Evolutionary conservation across 1,140 invertebrate genomes (phyloP), one percentile per base, ranked within the genome.

Genomic region (Scaptomyza hsui): DNA sequence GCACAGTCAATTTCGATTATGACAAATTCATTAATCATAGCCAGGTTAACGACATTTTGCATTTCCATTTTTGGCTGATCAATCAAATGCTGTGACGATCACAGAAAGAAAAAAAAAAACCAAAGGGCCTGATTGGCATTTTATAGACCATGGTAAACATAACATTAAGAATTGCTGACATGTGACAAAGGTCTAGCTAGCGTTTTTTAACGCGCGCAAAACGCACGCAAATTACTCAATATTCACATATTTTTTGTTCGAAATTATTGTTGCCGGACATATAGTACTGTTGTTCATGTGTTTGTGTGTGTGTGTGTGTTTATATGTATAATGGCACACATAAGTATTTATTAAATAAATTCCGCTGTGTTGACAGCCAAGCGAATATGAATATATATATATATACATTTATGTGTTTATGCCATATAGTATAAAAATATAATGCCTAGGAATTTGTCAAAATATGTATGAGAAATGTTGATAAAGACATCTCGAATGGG

Each of bases 21-120:
- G 77, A 75, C 70, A 80, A 75, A 81, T 88, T 86, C 81, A 85
- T 85, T 85, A 85, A 88, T 85, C 81, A 85, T 77, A 21, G 39
- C 21, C 77, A 77, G 73, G 82, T 88, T 85, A 85, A 85, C 78
- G 81, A 77, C 81, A 88, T 77, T 80, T 80, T 86, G 73, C 73
- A 77, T 77, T 86, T 65, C 9, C 42, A 62, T 44, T 70, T 70
- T 68, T 75, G 59, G 44, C 57, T 74, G 70, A 83, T 74, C 68
- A 81, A 81, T 80, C 78, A 81, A 81, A 48, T 42, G 52, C 26
- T 48, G 39, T 49, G 48, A 76, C 44, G 45, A 68, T 16, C 35
- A 44, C 21, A 21, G n/a, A 32, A 12, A 15, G 4, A 29, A 15
- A 13, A 3, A 2, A 16, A 18, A 4, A 4, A 56, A 9, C 44